phyloP scores from a whole-genome alignment of 2,797 vertebrate genomes.

The Rachycentron canadum region DNA sequence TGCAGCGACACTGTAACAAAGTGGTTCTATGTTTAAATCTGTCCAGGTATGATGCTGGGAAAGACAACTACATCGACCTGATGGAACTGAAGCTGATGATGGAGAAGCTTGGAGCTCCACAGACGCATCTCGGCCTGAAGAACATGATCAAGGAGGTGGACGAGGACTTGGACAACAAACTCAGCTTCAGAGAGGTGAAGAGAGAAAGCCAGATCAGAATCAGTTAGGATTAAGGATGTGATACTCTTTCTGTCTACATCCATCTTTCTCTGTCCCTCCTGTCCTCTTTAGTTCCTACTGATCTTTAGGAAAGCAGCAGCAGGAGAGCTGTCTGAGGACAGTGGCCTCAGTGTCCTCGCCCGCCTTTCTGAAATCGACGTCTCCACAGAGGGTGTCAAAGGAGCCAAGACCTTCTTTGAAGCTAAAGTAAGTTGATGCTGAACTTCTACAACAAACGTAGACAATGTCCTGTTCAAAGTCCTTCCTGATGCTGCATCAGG shows the following conservation, averaged over 20 bases:
- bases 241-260: not conserved
- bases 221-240: not conserved
- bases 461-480: not conserved
- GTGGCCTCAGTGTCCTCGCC: conserved; percentile 90
- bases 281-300: conserved; percentile 89
- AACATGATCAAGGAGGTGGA: conserved; percentile 99
- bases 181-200: conserved; percentile 94
- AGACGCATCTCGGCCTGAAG: conserved; percentile 95
- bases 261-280: conserved; percentile 5
- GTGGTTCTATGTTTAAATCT: not conserved
- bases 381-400: conserved; percentile 94
- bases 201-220: fast-evolving
- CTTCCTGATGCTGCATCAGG: too few species aligned
- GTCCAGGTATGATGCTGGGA: conserved; percentile 90
- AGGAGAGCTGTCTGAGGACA: conserved; percentile 93
- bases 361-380: conserved; percentile 95
- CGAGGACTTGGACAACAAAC: conserved; percentile 94
- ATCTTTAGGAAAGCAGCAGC: conserved; percentile 96
- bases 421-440: conserved; percentile 89
- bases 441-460: not conserved
- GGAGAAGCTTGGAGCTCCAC: conserved; percentile 95
- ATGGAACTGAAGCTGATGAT: conserved; percentile 99
- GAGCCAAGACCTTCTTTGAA: conserved; percentile 96
- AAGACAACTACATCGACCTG: conserved; percentile 93
- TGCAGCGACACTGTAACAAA: not conserved